Conservation (phyloP, 2,113 vertebrate genomes). For the Melanostigma gelatinosum region DNA sequence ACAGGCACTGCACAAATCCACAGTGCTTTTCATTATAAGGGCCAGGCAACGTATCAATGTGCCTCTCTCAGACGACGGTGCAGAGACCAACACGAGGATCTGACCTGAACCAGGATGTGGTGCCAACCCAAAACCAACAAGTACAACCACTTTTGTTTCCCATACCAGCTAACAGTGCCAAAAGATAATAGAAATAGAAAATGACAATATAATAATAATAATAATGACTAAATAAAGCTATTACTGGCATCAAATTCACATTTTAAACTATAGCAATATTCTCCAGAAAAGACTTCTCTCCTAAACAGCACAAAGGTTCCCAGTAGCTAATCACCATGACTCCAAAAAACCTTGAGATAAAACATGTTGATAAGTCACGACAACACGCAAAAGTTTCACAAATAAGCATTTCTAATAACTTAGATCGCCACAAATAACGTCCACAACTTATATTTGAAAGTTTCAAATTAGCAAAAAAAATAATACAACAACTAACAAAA, state of each 20-base stretch:
- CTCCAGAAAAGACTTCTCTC: not conserved
- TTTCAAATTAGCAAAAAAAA: not conserved
- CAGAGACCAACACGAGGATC: conserved; percentile 21
- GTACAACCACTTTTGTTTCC: not conserved
- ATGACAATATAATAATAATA: not conserved
- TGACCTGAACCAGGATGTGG: not conserved
- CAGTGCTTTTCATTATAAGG: not conserved
- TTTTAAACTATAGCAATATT: not conserved
- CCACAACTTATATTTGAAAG: not conserved
- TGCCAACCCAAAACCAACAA: not conserved
- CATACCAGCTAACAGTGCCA: not conserved
- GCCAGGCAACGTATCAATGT: not conserved
- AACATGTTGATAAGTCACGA: not conserved
- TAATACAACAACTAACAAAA: not conserved
- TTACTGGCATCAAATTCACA: not conserved
- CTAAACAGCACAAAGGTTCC: conserved; percentile 1
- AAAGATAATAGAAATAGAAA: not conserved
- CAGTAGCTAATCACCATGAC: not conserved
- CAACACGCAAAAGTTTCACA: not conserved
- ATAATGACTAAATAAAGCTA: not conserved
- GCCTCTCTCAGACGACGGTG: not conserved
- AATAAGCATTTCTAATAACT: not conserved
- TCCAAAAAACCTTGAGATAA: not conserved
- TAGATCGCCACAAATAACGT: not conserved
- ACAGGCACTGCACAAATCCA: not conserved